Evolutionary conservation across 2,888 invertebrate genomes (phyloP), one percentile per base, ranked within the genome.

Genomic region (Ophraella communa): DNA sequence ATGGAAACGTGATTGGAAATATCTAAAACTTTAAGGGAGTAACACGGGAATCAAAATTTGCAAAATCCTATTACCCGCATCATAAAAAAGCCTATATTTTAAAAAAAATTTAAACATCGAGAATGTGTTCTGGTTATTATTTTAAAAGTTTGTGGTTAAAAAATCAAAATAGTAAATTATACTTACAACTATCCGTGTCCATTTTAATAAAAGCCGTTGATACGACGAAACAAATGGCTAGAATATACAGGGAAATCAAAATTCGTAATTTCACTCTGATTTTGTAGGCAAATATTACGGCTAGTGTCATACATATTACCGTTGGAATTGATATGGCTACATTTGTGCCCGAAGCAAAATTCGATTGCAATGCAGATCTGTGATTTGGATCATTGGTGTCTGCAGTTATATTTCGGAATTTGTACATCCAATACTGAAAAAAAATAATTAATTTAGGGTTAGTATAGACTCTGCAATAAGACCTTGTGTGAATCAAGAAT

Each of bases 361-460:
- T 60, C 2, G 62, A 64, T 56, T 73, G 73, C 7, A 73, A 30
- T 2, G 24, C 33, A 0, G 71, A 69, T 49, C 70, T 65, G n/a
- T 72, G 45, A 8, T 69, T 58, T 33, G 68, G 65, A 55, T 74
- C 69, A 1, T 54, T 57, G 8, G 56, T 67, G 11, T 64, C 56
- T 4, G 24, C 45, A 1, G 67, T 64, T 1, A 59, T 57, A 30
- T 71, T 69, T 21, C 72, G 44, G 33, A 72, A 71, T 55, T 72
- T 72, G 44, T 70, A 68, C 72, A 72, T 72, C 72, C 72, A 72
- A 33, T 72, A 72, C 72, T 72, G 27, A 47, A 71, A 71, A 53
- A 57, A 39, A 53, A n/a, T n/a, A n/a, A n/a, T n/a, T n/a, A n/a
- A n/a, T n/a, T n/a, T n/a, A n/a, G n/a, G n/a, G n/a, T n/a, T n/a